Conservation (phyloP, 2,797 vertebrate species). For the Dicrostonyx torquatus region DNA sequence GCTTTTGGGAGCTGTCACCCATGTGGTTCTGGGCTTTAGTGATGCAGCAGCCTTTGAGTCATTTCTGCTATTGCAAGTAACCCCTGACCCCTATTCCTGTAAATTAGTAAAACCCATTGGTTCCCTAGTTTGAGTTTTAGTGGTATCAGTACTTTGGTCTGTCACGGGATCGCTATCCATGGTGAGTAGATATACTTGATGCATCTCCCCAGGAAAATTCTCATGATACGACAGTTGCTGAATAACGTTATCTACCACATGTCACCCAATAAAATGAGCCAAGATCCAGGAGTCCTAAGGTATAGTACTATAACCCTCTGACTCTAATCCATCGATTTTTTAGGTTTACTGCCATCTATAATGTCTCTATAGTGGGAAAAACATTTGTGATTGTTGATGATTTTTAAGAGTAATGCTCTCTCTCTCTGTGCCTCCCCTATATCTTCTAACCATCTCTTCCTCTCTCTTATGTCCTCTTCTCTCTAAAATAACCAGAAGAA, state of each 20-base stretch:
- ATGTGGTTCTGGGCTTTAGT: neutral
- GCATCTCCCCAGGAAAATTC: neutral
- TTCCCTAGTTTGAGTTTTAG: neutral
- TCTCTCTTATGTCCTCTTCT: neutral
- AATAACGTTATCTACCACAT: conserved; percentile 9
- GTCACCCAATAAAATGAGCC: neutral
- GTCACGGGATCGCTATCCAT: neutral
- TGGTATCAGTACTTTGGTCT: neutral
- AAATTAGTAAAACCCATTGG: neutral
- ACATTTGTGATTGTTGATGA: neutral
- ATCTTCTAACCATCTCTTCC: neutral
- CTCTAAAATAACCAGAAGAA: neutral
- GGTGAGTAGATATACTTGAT: neutral
- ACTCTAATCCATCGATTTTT: neutral
- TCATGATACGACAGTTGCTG: neutral
- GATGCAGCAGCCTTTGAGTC: neutral
- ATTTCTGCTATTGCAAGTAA: neutral
- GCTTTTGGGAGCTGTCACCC: neutral
- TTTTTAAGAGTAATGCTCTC: neutral
- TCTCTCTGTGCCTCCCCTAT: neutral
- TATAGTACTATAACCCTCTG: neutral
- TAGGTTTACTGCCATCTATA: neutral
- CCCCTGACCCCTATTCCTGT: neutral
- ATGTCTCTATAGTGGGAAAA: neutral
- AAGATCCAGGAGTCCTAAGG: neutral